phyloP scores from a whole-genome alignment of 2,888 invertebrate genomes.

The Criorhina ranunculi region DNA sequence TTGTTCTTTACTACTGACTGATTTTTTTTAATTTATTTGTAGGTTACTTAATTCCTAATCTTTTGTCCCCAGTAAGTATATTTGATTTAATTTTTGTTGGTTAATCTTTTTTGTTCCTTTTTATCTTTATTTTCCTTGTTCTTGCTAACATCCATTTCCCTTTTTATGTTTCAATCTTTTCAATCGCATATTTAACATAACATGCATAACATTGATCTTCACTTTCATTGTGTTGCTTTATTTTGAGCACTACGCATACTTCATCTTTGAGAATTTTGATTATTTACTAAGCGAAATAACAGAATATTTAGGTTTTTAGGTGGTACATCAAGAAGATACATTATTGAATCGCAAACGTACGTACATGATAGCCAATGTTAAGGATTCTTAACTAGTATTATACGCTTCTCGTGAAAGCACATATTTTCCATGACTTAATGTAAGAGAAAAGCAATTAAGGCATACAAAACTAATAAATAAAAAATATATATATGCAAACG shows the following conservation, averaged over 20 bases:
- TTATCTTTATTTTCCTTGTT: conserved; percentile 17
- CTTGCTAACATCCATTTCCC: conserved; percentile 18
- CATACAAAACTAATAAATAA: too few relatives aligned
- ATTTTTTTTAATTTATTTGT: conserved; percentile 83
- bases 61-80: conserved; percentile 80
- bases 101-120: conserved; percentile 34
- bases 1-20: conserved; percentile 78
- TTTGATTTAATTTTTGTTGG: conserved; percentile 67
- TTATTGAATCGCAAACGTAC: too few relatives aligned
- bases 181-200: conserved; percentile 2
- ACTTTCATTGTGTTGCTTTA: conserved; percentile 6
- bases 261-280: not conserved
- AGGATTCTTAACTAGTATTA: too few relatives aligned
- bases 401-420: too few relatives aligned
- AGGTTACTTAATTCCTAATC: conserved; percentile 85
- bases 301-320: not conserved
- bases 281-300: not conserved
- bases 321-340: not conserved
- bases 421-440: too few relatives aligned
- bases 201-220: not conserved
- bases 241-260: not conserved
- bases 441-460: too few relatives aligned
- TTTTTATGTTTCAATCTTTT: conserved; percentile 4
- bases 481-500: too few relatives aligned
- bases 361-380: too few relatives aligned